Evolutionary conservation across 2,113 vertebrate genomes (phyloP), one percentile per base, ranked within the genome.

Genomic region (Trichomycterus rosablanca): DNA sequence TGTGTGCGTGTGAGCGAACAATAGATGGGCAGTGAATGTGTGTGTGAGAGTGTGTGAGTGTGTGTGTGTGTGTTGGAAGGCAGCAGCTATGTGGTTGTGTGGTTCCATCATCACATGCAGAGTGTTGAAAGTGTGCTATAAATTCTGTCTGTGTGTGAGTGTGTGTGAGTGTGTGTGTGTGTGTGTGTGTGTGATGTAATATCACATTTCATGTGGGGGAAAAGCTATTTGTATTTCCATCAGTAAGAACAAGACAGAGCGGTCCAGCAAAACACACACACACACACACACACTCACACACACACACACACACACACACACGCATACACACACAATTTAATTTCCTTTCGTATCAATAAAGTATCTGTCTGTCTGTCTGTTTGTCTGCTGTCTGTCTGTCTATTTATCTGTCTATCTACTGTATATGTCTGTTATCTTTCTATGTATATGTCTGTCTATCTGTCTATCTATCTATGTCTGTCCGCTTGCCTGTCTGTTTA

Each of bases 181-280:
- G 16, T 46, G 51, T 65, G 52, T 48, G 42, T 46, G 19, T 11
- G 14, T 43, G 40, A 40, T 53, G 37, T 76, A 30, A 72, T 69
- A 51, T 68, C 60, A 20, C 16, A 26, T 20, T 42, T 52, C 12
- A 22, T 45, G 18, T 23, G 37, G n/a, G 52, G 52, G 55, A 73
- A 53, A 61, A 0, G 60, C 75, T 83, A 78, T 85, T 83, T 81
- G 55, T 76, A 68, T 68, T 61, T 70, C 67, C 51, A 44, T 64
- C 14, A 52, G 59, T 80, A 67, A 71, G 70, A 82, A 68, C 44
- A 51, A 76, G 70, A 59, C 15, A 12, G 20, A 39, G 45, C 4
- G 14, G 19, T 19, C 3, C 12, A 39, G 20, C 7, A 2, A 48
- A 19, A 48, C 18, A 45, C 43, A 45, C 19, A 11, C 9, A 7